Conservation (phyloP, 2,113 vertebrate species). For the Vulpes ferrilata region DNA sequence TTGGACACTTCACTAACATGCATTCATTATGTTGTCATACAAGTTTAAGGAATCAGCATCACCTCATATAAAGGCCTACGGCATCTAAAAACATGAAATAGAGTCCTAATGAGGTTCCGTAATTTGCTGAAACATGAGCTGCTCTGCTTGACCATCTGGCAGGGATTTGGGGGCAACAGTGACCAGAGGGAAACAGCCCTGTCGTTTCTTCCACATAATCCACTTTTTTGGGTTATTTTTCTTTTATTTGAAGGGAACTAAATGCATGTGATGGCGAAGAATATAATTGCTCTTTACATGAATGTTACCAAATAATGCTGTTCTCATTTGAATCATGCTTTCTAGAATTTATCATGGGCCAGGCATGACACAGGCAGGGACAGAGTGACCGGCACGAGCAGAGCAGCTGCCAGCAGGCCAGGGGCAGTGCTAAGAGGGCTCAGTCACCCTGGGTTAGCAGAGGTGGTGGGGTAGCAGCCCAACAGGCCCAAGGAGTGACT, state of each 20-base stretch:
- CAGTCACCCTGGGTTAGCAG: fast-evolving
- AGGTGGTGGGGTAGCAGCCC: neutral
- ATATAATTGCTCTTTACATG: neutral
- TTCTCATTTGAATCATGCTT: neutral
- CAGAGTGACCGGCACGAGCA: neutral
- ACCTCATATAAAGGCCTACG: neutral
- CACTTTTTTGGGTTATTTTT: neutral
- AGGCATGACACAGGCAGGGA: no score
- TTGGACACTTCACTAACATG: constrained; percentile 43
- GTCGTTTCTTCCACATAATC: neutral
- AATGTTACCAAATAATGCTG: neutral
- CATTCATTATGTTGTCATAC: neutral
- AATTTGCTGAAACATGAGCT: neutral
- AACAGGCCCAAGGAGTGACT: neutral
- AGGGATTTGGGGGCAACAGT: neutral
- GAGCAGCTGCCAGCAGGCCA: neutral
- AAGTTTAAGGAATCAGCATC: constrained; percentile 55
- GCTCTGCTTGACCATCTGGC: constrained; percentile 22
- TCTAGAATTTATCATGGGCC: neutral
- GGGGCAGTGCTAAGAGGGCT: neutral
- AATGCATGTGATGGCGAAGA: neutral
- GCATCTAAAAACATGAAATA: neutral
- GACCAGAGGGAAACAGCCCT: neutral
- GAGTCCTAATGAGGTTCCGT: neutral
- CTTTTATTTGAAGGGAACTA: constrained; percentile 1